Evolutionary conservation across 2,888 invertebrate species (phyloP).

Genomic region (Adelognathus sp.): DNA sequence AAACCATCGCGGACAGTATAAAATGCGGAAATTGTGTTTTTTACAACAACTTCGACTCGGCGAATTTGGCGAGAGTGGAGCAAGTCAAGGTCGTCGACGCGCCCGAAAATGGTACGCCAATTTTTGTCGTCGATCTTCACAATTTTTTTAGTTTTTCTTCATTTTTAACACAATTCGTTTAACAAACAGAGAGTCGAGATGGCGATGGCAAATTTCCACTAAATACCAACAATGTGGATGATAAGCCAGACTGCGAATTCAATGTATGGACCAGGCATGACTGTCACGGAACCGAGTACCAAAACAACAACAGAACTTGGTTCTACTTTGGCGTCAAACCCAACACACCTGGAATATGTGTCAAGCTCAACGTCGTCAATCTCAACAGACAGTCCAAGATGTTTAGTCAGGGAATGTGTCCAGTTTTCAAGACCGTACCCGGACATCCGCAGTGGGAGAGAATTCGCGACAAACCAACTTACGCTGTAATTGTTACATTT

Average conservation of each 20-base stretch:
- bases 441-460: conserved; percentile 92
- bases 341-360: conserved; percentile 82
- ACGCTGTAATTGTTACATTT: conserved; percentile 83
- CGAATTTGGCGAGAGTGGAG: conserved; percentile 93
- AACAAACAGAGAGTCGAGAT: conserved; percentile 54
- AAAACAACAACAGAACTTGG: conserved; percentile 96
- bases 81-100: conserved; percentile 82
- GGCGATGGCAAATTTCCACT: conserved; percentile 42
- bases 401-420: conserved; percentile 95
- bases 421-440: conserved; percentile 89
- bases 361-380: conserved; percentile 93
- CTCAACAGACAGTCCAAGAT: conserved; percentile 95
- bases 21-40: conserved; percentile 90
- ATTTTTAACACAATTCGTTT: conserved; percentile 65
- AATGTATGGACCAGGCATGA: conserved; percentile 96
- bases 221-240: conserved; percentile 71
- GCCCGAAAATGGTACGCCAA: conserved; percentile 73
- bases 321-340: conserved; percentile 93
- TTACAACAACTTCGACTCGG: conserved; percentile 94
- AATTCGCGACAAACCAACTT: conserved; percentile 90
- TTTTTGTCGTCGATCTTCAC: conserved; percentile 32
- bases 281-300: conserved; percentile 92
- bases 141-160: conserved; percentile 66
- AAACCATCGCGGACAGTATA: conserved; percentile 81
- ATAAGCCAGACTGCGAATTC: conserved; percentile 89